phyloP scores from a whole-genome alignment of 2,888 invertebrate species.

The Tanytarsus gracilentus region DNA sequence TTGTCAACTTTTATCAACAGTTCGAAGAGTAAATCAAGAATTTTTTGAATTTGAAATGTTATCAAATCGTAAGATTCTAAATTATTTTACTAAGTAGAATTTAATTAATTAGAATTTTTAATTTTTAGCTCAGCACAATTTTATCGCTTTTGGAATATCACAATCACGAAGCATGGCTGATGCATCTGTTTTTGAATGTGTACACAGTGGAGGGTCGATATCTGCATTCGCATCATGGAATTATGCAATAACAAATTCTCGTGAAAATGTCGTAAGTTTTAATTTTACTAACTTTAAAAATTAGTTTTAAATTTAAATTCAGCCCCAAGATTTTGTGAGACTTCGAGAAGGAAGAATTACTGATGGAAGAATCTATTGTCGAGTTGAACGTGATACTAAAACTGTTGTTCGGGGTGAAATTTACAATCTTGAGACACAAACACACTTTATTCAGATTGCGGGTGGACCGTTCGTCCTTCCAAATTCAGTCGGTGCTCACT shows the following conservation, averaged over 20 bases:
- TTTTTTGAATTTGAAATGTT: neutral
- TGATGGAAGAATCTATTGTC: constrained; percentile 68
- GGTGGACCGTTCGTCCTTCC: constrained; percentile 35
- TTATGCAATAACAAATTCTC: too few relatives aligned
- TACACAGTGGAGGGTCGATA: too few relatives aligned
- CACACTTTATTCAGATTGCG: constrained; percentile 64
- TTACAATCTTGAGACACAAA: constrained; percentile 60
- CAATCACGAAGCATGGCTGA: neutral
- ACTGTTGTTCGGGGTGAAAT: constrained; percentile 53
- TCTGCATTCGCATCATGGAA: too few relatives aligned
- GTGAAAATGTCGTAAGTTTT: too few relatives aligned
- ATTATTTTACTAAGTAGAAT: neutral
- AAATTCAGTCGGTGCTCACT: constrained; percentile 54
- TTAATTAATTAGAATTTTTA: neutral
- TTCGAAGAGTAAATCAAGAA: neutral
- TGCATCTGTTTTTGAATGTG: neutral
- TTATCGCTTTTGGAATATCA: neutral
- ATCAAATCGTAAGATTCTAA: neutral
- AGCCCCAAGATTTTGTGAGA: constrained; percentile 58
- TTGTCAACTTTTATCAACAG: neutral
- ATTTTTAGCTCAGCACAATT: neutral
- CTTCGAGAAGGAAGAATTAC: constrained; percentile 53
- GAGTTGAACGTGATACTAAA: constrained; percentile 57
- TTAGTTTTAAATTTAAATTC: too few relatives aligned
- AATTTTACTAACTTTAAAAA: too few relatives aligned